Conservation (phyloP, 2,113 vertebrate species). For the Anarrhichthys ocellatus region DNA sequence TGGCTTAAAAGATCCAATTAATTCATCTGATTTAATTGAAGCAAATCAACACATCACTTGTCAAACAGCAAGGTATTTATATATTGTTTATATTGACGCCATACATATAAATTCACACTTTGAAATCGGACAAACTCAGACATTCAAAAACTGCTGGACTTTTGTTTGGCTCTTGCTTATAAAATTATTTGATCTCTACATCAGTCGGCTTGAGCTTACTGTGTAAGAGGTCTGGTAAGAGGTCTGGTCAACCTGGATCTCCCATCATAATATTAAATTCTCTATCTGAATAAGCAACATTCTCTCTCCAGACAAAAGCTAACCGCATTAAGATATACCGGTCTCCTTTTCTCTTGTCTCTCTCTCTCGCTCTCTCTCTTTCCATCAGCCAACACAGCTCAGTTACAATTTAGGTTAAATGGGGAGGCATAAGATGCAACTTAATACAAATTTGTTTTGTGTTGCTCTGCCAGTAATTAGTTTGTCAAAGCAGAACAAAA, state of each 20-base stretch:
- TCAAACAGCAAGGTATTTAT: slow-evolving; percentile 3
- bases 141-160: not conserved
- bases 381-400: slow-evolving; percentile 37
- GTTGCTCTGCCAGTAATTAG: slow-evolving; percentile 71
- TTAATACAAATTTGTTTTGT: slow-evolving; percentile 75
- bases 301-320: slow-evolving; percentile 23
- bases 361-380: slow-evolving; percentile 6
- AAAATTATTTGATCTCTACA: not conserved
- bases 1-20: slow-evolving; percentile 21
- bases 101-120: not conserved
- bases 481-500: slow-evolving; percentile 77
- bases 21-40: slow-evolving; percentile 8
- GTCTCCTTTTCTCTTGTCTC: not conserved
- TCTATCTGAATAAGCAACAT: slow-evolving; percentile 13
- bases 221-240: slow-evolving; percentile 1
- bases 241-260: not conserved
- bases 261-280: slow-evolving; percentile 23
- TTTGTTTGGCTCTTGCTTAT: not conserved
- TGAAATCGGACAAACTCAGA: not conserved
- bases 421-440: slow-evolving; percentile 56
- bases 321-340: not conserved
- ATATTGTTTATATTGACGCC: not conserved
- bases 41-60: slow-evolving; percentile 6
- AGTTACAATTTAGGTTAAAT: slow-evolving; percentile 59
- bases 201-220: not conserved